These are phyloP conservation scores for Drosophila pallidifrons DNA, from an alignment of 1,140 invertebrate species.

Conservation along the genomic window DNA sequence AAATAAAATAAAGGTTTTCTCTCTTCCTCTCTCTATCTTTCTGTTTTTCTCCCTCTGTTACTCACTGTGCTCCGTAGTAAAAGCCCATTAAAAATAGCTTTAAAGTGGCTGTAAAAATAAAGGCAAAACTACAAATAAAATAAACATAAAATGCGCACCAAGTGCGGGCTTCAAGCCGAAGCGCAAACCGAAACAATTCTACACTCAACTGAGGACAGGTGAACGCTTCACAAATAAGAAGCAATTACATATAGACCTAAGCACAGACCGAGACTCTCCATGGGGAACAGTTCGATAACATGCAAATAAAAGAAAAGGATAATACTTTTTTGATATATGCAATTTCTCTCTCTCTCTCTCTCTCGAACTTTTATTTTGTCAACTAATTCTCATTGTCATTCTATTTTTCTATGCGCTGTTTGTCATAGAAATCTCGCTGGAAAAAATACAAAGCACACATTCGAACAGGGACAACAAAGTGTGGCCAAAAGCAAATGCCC, in stretches of 20 bases:
- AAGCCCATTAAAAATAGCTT: slow-evolving; percentile 75
- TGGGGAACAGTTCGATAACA: too few species aligned
- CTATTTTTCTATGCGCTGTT: too few species aligned
- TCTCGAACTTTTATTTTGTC: too few species aligned
- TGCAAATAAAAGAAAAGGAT: too few species aligned
- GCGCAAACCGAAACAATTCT: slow-evolving; percentile 10
- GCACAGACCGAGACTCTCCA: too few species aligned
- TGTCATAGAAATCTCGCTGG: too few species aligned
- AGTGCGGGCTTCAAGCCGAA: slow-evolving; percentile 57
- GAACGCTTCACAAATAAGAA: slow-evolving; percentile 1
- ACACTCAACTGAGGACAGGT: slow-evolving; percentile 17
- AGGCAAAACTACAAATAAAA: slow-evolving; percentile 71
- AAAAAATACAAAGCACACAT: too few species aligned
- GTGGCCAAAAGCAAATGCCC: too few species aligned
- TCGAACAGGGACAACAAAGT: too few species aligned
- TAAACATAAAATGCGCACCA: slow-evolving; percentile 67
- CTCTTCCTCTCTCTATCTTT: not conserved
- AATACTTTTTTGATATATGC: too few species aligned
- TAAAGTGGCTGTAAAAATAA: slow-evolving; percentile 76
- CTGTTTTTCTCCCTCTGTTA: not conserved
- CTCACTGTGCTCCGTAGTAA: slow-evolving; percentile 37
- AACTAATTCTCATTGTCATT: too few species aligned
- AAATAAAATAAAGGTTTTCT: slow-evolving; percentile 41
- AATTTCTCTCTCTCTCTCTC: too few species aligned
- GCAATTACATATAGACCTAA: not conserved